Evolutionary conservation across 2,113 vertebrate genomes (phyloP), one percentile per base, ranked within the genome.

Genomic region (Bothrops jararaca): DNA sequence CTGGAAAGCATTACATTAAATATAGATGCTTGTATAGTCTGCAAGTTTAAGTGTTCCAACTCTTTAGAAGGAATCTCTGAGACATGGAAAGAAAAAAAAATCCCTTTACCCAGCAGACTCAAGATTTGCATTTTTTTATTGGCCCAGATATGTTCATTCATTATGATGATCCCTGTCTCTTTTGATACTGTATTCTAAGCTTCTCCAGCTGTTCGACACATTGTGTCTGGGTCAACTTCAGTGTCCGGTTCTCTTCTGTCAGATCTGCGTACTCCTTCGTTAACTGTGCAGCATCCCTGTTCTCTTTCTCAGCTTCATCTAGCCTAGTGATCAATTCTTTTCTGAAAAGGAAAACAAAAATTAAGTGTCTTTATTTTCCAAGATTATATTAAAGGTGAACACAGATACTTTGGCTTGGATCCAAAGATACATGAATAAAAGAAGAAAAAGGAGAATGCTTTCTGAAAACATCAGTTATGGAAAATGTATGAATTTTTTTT

Each of bases 141-240:
- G 91, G 92, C 89, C 95, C 93, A 89, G 69, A 91, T 6, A 92
- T 94, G 23, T 57, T 64, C 74, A 74, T 0, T 93, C 89, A 64
- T 98, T 99, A 99, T 86, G 98, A 99, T 39, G 99, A 99, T 60
- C 99, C 98, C 96, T 98, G 98, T 91, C 98, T 97, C 92, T 98
- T 98, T 93, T 97, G 98, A 95, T 97, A 98, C 97, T 98, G 97
- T 96, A 98, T 97, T 95, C 98, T 97, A 89, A 99, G 98, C 56
- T 98, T 98, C 96, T 99, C 98, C 95, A 99, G 98, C 94, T 99
- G 98, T 95, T 98, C 98, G 64, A 98, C 98, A 5, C 98, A 98
- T 93, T 99, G 98, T 0, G 97, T 98, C 97, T 99, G 98, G 94
- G 98, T 98, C 91, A 98, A 95, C 97, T 98, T 98, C 97, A 99